Evolutionary conservation across 2,888 invertebrate genomes (phyloP).

Genomic region (Perizoma flavofasciatum): DNA sequence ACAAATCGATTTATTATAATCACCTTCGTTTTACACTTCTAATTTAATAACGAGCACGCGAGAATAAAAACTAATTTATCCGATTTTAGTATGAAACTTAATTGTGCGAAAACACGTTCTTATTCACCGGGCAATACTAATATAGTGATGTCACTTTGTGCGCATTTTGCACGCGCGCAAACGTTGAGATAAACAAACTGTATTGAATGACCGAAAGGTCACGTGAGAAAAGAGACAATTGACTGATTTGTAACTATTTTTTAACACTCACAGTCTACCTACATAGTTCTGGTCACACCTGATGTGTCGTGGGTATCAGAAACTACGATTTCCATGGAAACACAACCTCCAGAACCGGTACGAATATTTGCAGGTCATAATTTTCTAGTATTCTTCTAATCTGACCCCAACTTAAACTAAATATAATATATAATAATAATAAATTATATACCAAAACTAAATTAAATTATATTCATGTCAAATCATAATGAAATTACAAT

Average conservation of each 20-base stretch:
- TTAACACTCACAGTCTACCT: too few species aligned
- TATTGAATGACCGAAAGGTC: slow-evolving; percentile 6
- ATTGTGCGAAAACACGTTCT: slow-evolving; percentile 32
- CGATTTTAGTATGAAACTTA: slow-evolving; percentile 35
- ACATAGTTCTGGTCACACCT: too few species aligned
- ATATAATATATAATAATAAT: too few species aligned
- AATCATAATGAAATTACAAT: too few species aligned
- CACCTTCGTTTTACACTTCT: slow-evolving; percentile 25
- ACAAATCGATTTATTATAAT: slow-evolving; percentile 31
- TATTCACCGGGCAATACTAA: slow-evolving; percentile 48
- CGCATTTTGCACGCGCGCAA: slow-evolving; percentile 51
- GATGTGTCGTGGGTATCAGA: too few species aligned
- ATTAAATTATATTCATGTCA: too few species aligned
- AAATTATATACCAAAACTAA: too few species aligned
- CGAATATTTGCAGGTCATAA: too few species aligned
- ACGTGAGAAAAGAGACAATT: slow-evolving; percentile 4
- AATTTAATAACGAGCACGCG: slow-evolving; percentile 37
- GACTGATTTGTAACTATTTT: neutral
- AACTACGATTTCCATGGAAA: too few species aligned
- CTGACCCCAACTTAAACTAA: too few species aligned
- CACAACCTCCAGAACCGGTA: too few species aligned
- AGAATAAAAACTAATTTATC: slow-evolving; percentile 23
- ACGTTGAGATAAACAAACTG: slow-evolving; percentile 9
- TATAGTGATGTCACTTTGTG: slow-evolving; percentile 70
- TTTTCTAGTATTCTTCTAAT: too few species aligned